Base-by-base conservation (phyloP, 2,888 invertebrate species). In the Drosophila putrida region DNA sequence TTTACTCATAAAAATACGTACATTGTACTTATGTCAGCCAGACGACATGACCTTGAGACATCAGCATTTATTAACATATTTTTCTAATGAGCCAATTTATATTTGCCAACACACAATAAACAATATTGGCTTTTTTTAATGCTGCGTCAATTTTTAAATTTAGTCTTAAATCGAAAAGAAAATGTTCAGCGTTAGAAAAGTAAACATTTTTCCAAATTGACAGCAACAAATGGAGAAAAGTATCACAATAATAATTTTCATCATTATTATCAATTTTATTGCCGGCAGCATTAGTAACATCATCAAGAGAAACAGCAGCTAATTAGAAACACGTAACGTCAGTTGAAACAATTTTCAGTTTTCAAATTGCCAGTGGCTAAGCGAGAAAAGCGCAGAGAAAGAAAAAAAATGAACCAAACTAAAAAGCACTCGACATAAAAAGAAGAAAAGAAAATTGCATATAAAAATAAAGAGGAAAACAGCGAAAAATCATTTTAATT, bases 41-140 rank as follows among this genome's bases (percentile, higher is more conserved):
- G 50, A 61, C 44, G 27, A 25, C 47, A 10, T 57, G 69, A 54
- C 82, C 87, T 82, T 83, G 81, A 78, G 67, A 41, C 74, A 71
- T 66, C 82, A 78, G 64, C 50, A 63, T 65, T 81, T 76, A 78
- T 83, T 83, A 82, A 69, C 75, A 83, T 49, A 58, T 69, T 81
- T 81, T 81, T 78, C 58, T 74, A 75, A 80, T 61, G 54, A 69
- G 47, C 49, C 59, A 67, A 62, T 62, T 41, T 36, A 25, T 38
- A 33, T 55, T 33, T 54, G 38, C 33, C 11, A 27, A 8, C 6
- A n/a, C 6, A 39, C 31, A 59, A 36, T 2, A 28, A 47, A n/a
- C 8, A 15, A 9, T 28, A 28, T 28, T 28, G 2, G 9, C 4
- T 38, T 13, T 3, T 8, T 8, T 38, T 13, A 8, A 38, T 38